Base-by-base conservation (phyloP, 1,140 invertebrate genomes). In the Drosophila punjabiensis region DNA sequence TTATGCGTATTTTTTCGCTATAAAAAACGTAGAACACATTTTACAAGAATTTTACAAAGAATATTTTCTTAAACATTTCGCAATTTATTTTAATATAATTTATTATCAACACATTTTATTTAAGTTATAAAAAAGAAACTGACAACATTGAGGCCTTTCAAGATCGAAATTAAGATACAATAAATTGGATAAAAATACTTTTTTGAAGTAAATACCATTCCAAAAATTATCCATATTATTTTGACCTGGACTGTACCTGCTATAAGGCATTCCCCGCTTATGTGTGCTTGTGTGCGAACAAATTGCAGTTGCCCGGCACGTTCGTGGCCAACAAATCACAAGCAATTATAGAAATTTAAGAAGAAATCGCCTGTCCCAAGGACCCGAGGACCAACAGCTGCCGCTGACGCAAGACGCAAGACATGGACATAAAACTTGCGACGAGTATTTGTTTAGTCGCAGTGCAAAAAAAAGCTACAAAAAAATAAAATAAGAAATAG, bases 331-430 rank as follows among this genome's bases (percentile, higher is more conserved):
- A 90, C 86, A 90, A 90, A 90, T 90, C 86, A 90, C 86, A 91
- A 86, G 86, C 86, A 90, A 90, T 90, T 90, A 90, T 90, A 90
- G 86, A 90, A 90, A 90, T 90, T 91, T 90, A 86, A 89, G 82
- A 90, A 75, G 85, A 80, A 85, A 89, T 85, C 73, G 86, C 79
- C 67, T 47, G 43, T 87, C 55, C 45, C 47, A 66, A 43, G 71
- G 62, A 74, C 18, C 66, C 61, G 55, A 56, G 60, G 65, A 55
- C 66, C 65, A 75, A 64, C 86, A 89, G 86, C 86, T 90, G 86
- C 71, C 78, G 86, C 84, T 90, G 86, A 90, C 86, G 85, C 86
- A 79, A 75, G 86, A 90, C 86, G 85, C 86, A 79, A 75, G 77
- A 90, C 82, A 82, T 77, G 82, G 68, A 77, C 76, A 77, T 63